A percentile compares a stretch with the other conserved stretches of the same genome.
phyloP scores from a whole-genome alignment of 1,140 invertebrate genomes.

The Drosophila nannoptera region DNA sequence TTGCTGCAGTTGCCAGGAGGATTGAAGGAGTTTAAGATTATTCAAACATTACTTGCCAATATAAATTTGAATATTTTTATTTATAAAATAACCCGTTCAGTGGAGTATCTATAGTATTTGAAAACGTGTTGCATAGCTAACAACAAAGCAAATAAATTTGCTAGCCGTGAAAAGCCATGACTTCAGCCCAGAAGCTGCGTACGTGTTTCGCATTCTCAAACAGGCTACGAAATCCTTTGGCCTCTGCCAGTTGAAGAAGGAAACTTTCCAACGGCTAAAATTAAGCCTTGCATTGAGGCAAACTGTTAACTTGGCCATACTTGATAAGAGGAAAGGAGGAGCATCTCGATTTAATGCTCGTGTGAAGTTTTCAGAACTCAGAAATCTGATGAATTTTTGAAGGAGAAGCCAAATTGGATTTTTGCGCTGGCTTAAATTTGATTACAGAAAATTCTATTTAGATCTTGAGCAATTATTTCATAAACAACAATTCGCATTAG shows the following conservation, averaged over 20 bases:
- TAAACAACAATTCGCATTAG: neutral
- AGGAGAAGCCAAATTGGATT: too few species aligned
- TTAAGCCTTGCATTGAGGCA: conserved; percentile 4
- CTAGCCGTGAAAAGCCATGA: neutral
- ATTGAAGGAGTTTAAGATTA: neutral
- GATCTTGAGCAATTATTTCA: neutral
- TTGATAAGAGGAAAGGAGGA: neutral
- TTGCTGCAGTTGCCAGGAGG: too few species aligned
- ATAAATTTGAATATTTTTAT: too few species aligned
- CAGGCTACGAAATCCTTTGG: conserved; percentile 2
- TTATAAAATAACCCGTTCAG: too few species aligned
- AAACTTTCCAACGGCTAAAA: neutral
- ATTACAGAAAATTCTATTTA: neutral
- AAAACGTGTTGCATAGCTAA: conserved; percentile 7
- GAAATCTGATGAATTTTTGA: too few species aligned
- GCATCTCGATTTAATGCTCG: neutral
- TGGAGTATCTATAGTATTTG: neutral
- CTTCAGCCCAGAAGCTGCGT: conserved; percentile 1
- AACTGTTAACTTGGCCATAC: conserved; percentile 5
- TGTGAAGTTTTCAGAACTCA: neutral
- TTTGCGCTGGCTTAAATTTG: neutral
- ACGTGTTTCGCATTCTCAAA: conserved; percentile 8
- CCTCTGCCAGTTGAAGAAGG: neutral
- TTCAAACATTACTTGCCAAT: too few species aligned
- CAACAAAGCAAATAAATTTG: conserved; percentile 7